Evolutionary conservation across 2,888 invertebrate species (phyloP).

Genomic region (Tachina fera): DNA sequence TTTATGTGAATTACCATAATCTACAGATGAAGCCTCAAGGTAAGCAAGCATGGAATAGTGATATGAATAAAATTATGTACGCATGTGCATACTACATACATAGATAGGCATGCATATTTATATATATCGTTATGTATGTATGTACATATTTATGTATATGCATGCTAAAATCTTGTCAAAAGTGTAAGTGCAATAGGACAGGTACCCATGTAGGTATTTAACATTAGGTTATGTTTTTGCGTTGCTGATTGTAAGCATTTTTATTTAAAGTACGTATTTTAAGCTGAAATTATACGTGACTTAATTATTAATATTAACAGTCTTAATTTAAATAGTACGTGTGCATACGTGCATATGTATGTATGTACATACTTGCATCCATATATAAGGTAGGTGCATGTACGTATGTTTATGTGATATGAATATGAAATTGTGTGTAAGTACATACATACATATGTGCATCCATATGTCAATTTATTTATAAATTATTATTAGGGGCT

Average conservation of each 20-base stretch:
- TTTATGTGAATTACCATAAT: too few relatives aligned
- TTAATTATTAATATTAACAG: conserved; percentile 1
- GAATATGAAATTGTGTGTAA: not conserved
- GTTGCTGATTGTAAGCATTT: not conserved
- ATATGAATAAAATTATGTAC: too few relatives aligned
- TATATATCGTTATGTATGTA: too few relatives aligned
- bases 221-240: not conserved
- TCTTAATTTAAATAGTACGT: too few relatives aligned
- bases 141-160: not conserved
- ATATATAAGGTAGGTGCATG: too few relatives aligned
- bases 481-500: too few relatives aligned
- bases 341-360: not conserved
- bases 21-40: too few relatives aligned
- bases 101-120: too few relatives aligned
- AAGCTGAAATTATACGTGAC: conserved; percentile 12
- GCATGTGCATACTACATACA: too few relatives aligned
- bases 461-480: too few relatives aligned
- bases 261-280: conserved; percentile 1
- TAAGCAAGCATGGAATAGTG: too few relatives aligned
- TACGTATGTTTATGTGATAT: too few relatives aligned
- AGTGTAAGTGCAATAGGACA: not conserved
- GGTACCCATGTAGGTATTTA: not conserved
- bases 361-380: not conserved
- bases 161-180: not conserved
- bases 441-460: not conserved